Percentiles rank a stretch among this genome's conserved stretches.
phyloP scores from a whole-genome alignment of 2,888 invertebrate genomes.

The Calliphora vomitoria region DNA sequence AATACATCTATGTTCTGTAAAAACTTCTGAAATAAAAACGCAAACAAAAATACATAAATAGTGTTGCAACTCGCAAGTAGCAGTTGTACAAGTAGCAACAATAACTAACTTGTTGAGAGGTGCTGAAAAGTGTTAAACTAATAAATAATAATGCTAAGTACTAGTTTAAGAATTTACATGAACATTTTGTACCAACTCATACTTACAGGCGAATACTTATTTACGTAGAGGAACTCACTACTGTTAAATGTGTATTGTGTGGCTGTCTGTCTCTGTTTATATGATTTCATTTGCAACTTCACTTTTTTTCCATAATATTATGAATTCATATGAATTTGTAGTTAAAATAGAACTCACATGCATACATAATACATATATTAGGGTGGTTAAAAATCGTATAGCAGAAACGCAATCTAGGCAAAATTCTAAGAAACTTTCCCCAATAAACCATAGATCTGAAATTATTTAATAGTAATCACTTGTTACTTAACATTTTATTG shows the following conservation, averaged over 20 bases:
- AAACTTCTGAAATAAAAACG: not conserved
- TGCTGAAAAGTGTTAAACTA: slow-evolving; percentile 82
- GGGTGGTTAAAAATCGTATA: no score
- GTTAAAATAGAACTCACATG: slow-evolving; percentile 52
- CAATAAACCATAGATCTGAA: no score
- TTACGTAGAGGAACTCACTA: not conserved
- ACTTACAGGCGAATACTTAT: not conserved
- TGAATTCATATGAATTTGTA: slow-evolving; percentile 61
- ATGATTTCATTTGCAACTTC: slow-evolving; percentile 69
- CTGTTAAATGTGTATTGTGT: not conserved
- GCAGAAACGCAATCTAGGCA: no score
- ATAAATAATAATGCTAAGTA: slow-evolving; percentile 83
- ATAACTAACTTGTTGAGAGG: slow-evolving; percentile 81
- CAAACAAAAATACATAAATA: slow-evolving; percentile 10
- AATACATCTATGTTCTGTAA: not conserved
- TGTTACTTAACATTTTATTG: no score
- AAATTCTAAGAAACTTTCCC: no score
- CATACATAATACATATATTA: not conserved
- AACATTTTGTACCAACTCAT: slow-evolving; percentile 18
- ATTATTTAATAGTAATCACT: no score
- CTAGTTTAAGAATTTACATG: slow-evolving; percentile 82
- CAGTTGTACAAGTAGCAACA: slow-evolving; percentile 51
- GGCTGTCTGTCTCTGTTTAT: slow-evolving; percentile 5
- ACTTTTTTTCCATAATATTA: slow-evolving; percentile 66
- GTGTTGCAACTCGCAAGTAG: slow-evolving; percentile 39